phyloP scores from a whole-genome alignment of 2,888 invertebrate species.

The Himalopsyche japonica region DNA sequence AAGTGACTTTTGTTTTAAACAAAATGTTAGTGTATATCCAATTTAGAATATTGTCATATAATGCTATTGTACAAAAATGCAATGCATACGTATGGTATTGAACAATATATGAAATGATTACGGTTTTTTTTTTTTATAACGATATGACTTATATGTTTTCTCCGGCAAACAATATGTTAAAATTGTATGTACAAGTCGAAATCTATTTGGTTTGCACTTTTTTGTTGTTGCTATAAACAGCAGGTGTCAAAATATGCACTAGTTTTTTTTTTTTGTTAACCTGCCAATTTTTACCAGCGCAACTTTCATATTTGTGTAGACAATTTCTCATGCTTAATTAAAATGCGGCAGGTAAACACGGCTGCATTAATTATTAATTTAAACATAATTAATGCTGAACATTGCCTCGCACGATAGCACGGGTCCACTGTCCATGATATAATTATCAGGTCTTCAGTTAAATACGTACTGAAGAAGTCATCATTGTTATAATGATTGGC shows the following conservation, averaged over 20 bases:
- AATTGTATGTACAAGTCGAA: neutral
- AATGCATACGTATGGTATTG: too few species aligned
- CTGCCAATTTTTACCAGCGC: neutral
- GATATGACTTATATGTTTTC: neutral
- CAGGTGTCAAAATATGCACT: neutral
- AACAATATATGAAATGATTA: neutral
- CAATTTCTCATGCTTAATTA: neutral
- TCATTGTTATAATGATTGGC: too few species aligned
- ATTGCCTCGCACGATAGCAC: neutral
- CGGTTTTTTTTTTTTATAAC: too few species aligned
- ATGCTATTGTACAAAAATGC: too few species aligned
- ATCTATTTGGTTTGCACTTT: neutral
- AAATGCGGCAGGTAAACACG: neutral
- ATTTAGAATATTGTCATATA: too few species aligned
- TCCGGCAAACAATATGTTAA: neutral
- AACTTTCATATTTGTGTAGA: slow-evolving; percentile 8
- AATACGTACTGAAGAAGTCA: too few species aligned
- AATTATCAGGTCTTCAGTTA: neutral
- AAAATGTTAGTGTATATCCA: too few species aligned
- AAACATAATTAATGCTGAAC: neutral
- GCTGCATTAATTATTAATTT: slow-evolving; percentile 4
- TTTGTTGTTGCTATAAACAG: neutral
- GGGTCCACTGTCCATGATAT: neutral
- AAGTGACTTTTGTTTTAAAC: too few species aligned
- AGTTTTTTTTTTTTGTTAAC: neutral